Conservation (phyloP, 1,140 invertebrate species). For the Piezodorus guildinii region DNA sequence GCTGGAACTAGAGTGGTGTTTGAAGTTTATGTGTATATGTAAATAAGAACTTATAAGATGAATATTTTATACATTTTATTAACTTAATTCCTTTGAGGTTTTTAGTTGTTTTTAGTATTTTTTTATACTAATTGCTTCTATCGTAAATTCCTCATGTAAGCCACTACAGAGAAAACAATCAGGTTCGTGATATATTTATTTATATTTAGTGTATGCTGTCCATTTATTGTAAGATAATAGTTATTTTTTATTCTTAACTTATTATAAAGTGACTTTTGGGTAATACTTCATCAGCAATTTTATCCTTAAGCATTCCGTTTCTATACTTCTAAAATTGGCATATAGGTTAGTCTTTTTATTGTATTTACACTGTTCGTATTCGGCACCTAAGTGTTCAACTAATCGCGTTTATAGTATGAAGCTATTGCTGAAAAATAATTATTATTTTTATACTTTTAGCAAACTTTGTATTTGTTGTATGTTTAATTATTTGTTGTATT, state of each 20-base stretch:
- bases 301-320: background rate
- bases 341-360: constrained; percentile 16
- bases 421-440: too few relatives aligned
- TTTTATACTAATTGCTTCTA: constrained; percentile 3
- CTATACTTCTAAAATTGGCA: constrained; percentile 13
- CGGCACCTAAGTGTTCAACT: background rate
- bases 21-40: constrained; percentile 15
- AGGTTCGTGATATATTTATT: constrained; percentile 12
- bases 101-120: background rate
- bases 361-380: constrained; percentile 7
- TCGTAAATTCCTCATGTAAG: constrained; percentile 9
- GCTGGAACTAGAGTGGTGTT: constrained; percentile 14
- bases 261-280: too few relatives aligned
- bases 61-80: constrained; percentile 12
- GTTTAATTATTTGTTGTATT: too few relatives aligned
- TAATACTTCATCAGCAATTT: too few relatives aligned
- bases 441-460: too few relatives aligned
- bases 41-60: constrained; percentile 4
- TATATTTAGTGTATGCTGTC: background rate
- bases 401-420: background rate
- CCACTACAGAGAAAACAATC: background rate
- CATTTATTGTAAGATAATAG: too few relatives aligned
- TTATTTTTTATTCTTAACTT: too few relatives aligned
- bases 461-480: too few relatives aligned
- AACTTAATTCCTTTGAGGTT: background rate